These are phyloP conservation scores for Latheticus oryzae DNA, from an alignment of 2,888 invertebrate genomes.

Conservation along the genomic window DNA sequence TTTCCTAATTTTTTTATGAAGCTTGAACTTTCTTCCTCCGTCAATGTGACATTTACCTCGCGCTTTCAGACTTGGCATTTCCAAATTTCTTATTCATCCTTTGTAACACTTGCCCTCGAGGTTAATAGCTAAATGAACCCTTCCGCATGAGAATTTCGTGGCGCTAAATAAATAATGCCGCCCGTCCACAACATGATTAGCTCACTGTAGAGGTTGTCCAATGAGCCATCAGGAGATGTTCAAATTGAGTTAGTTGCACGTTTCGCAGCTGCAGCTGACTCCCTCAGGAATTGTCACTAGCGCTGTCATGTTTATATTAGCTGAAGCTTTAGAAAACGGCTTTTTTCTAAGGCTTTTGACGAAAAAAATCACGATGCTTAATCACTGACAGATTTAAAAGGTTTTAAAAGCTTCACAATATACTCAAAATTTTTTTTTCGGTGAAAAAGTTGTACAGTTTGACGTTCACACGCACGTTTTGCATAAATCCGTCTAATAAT, in stretches of 20 bases:
- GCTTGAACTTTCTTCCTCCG: slow-evolving; percentile 14
- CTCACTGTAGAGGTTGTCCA: slow-evolving; percentile 55
- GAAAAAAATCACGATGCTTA: neutral
- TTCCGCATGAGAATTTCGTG: slow-evolving; percentile 17
- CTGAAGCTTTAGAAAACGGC: no score
- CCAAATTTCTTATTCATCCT: slow-evolving; percentile 13
- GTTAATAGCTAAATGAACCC: slow-evolving; percentile 10
- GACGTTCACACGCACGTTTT: slow-evolving; percentile 10
- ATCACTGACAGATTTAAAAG: neutral
- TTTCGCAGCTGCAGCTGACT: slow-evolving; percentile 54
- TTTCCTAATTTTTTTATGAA: slow-evolving; percentile 24
- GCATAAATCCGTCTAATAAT: slow-evolving; percentile 11
- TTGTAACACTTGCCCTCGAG: neutral
- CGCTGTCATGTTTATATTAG: slow-evolving; percentile 59
- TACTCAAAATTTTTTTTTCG: no score
- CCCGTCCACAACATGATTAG: slow-evolving; percentile 56
- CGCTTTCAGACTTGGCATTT: slow-evolving; percentile 21
- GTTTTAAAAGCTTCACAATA: slow-evolving; percentile 8
- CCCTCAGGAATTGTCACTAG: slow-evolving; percentile 55
- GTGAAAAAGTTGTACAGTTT: no score
- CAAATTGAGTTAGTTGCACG: slow-evolving; percentile 60
- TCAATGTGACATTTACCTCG: slow-evolving; percentile 11
- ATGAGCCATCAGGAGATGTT: slow-evolving; percentile 58
- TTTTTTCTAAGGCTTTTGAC: slow-evolving; percentile 3
- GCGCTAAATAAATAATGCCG: slow-evolving; percentile 50